Percentiles rank a stretch among this genome's conserved stretches.
phyloP scores from a whole-genome alignment of 2,888 invertebrate species.

The Cheilosia pagana region DNA sequence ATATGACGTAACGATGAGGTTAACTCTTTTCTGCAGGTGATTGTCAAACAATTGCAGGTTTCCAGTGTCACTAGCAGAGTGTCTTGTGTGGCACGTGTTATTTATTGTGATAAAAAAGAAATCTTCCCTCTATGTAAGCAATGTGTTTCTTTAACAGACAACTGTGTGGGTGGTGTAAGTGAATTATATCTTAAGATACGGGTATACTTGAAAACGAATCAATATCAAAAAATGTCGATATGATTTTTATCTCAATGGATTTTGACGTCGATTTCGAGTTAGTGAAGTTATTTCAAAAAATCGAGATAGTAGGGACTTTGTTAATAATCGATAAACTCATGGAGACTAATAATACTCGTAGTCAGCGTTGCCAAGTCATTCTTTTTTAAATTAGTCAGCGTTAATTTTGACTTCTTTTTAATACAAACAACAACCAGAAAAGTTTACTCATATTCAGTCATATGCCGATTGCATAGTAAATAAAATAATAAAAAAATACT shows the following conservation, averaged over 20 bases:
- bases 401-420: too few species aligned
- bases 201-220: background rate
- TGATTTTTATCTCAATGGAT: background rate
- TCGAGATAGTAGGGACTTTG: too few species aligned
- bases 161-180: constrained; percentile 53
- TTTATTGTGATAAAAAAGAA: background rate
- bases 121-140: constrained; percentile 1
- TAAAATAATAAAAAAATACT: too few species aligned
- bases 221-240: background rate
- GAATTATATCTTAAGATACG: background rate
- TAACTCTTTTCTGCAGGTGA: constrained; percentile 14
- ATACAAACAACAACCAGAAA: too few species aligned
- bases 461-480: too few species aligned
- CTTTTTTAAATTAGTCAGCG: too few species aligned
- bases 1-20: constrained; percentile 29
- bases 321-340: too few species aligned
- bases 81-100: constrained; percentile 7
- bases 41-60: constrained; percentile 39
- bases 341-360: too few species aligned
- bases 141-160: constrained; percentile 42
- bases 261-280: background rate
- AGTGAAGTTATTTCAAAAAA: too few species aligned
- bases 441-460: too few species aligned
- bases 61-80: constrained; percentile 21
- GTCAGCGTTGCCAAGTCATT: too few species aligned